A percentile compares a stretch with the other conserved stretches of the same genome.
These are phyloP conservation scores for Tychaedon coryphoeus DNA, from an alignment of 2,113 vertebrate genomes.

Conservation along the genomic window DNA sequence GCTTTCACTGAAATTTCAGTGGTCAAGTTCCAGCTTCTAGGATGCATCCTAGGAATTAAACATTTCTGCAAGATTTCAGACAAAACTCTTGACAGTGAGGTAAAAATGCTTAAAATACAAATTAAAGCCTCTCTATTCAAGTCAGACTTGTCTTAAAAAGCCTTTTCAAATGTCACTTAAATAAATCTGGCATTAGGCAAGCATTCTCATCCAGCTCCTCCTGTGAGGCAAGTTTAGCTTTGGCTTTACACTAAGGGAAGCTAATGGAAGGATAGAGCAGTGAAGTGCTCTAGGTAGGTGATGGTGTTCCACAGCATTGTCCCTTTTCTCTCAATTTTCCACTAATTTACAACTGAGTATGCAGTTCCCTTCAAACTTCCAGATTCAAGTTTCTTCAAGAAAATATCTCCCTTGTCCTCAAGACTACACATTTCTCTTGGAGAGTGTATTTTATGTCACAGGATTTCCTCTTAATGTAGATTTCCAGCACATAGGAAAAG, in stretches of 20 bases:
- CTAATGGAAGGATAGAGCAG: not conserved
- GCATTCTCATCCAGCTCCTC: not conserved
- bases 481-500: not conserved
- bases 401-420: not conserved
- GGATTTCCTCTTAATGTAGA: not conserved
- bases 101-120: not conserved
- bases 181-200: not conserved
- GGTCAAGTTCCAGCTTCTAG: not conserved
- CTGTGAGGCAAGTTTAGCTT: not conserved
- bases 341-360: not conserved
- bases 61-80: not conserved
- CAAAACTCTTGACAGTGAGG: not conserved
- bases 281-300: not conserved
- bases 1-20: not conserved
- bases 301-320: not conserved
- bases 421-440: not conserved
- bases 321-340: not conserved
- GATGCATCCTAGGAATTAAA: not conserved
- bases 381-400: not conserved
- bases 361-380: not conserved
- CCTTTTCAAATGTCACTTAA: not conserved
- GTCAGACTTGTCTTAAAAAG: not conserved
- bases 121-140: not conserved
- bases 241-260: not conserved
- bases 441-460: not conserved